Percentiles rank a stretch among this genome's conserved stretches.
Conservation (phyloP, 2,113 vertebrate genomes). For the Gallinago undulata region DNA sequence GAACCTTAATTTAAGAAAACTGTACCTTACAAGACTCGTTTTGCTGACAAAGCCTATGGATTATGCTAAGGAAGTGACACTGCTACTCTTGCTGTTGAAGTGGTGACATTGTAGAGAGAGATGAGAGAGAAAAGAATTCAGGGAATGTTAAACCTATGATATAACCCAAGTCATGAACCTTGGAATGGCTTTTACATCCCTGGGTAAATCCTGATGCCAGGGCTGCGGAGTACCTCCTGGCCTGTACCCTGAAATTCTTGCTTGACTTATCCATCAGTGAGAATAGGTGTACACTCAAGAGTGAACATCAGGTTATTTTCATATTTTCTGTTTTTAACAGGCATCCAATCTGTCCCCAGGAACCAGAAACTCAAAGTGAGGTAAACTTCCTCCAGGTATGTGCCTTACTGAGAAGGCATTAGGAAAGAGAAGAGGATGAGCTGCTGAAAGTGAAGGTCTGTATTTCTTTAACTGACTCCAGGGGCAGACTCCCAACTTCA, state of each 20-base stretch:
- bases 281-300: background rate
- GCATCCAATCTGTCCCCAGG: background rate
- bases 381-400: rapidly evolving
- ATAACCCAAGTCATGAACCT: background rate
- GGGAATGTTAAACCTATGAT: background rate
- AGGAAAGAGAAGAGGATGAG: background rate
- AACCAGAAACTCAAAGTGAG: background rate
- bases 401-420: background rate
- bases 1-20: background rate
- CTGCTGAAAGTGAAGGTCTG: background rate
- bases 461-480: background rate
- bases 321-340: background rate
- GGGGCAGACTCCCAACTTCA: background rate
- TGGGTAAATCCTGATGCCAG: background rate
- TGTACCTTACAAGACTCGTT: background rate
- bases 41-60: background rate
- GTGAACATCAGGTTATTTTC: background rate
- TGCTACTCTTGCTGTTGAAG: background rate
- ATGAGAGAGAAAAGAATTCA: background rate
- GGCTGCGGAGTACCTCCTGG: background rate
- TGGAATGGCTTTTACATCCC: background rate
- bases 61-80: background rate
- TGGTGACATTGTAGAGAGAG: background rate
- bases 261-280: background rate
- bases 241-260: rapidly evolving